These are phyloP conservation scores for Otis tarda DNA, from an alignment of 2,113 vertebrate species.

Conservation along the genomic window DNA sequence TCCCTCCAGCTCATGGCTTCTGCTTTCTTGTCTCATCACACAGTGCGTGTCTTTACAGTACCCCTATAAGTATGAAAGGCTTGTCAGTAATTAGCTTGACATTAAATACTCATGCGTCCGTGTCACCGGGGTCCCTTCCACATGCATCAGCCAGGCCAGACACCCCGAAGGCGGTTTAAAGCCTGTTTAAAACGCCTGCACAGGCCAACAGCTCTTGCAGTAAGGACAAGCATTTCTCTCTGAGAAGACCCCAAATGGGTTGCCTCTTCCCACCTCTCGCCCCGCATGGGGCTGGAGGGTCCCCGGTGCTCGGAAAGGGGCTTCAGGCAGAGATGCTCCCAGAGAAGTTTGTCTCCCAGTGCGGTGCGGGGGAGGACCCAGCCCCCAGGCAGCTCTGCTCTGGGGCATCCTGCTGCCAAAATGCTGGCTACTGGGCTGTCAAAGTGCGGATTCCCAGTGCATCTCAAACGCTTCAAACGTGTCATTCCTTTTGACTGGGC, in stretches of 20 bases:
- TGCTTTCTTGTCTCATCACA: neutral
- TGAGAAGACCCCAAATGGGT: no score
- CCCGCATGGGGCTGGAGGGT: neutral
- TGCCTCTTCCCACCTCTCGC: neutral
- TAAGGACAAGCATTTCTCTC: no score
- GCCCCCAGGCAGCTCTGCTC: neutral
- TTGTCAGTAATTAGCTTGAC: neutral
- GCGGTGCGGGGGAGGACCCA: rapidly evolving
- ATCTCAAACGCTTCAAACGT: rapidly evolving
- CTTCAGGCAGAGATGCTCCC: neutral
- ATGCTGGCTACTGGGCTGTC: rapidly evolving
- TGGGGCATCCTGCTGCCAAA: rapidly evolving
- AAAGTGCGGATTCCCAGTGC: neutral
- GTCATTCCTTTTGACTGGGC: neutral
- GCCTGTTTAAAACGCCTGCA: neutral
- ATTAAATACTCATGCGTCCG: neutral
- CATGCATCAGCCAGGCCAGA: neutral
- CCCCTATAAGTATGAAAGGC: neutral
- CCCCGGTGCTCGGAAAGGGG: neutral
- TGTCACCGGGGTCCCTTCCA: rapidly evolving
- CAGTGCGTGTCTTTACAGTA: rapidly evolving
- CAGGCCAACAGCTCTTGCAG: no score
- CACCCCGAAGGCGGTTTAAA: rapidly evolving
- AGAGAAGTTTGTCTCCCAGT: neutral
- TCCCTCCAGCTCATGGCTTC: neutral